Conservation (phyloP, 2,113 vertebrate species). For the Thomomys bottae region DNA sequence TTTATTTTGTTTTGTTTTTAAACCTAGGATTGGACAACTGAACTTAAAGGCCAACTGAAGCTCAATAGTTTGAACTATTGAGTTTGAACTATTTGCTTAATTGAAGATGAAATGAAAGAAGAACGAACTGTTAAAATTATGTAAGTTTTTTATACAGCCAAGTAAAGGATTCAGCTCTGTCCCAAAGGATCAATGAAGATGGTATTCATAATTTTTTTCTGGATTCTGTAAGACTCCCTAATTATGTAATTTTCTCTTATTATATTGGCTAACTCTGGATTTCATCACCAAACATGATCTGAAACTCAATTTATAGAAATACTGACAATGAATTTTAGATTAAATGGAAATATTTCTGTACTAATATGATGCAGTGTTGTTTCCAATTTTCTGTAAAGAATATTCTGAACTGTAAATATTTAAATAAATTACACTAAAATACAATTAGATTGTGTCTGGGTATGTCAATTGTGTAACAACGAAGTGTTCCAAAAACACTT, state of each 20-base stretch:
- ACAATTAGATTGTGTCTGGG: constrained; percentile 21
- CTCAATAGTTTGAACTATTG: neutral
- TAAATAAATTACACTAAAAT: constrained; percentile 72
- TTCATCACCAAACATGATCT: constrained; percentile 25
- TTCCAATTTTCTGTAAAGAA: constrained; percentile 41
- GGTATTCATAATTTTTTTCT: constrained; percentile 6
- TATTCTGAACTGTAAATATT: constrained; percentile 52
- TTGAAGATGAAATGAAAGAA: constrained; percentile 33
- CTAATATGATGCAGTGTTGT: constrained; percentile 1
- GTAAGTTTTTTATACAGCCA: constrained; percentile 14
- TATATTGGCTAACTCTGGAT: constrained; percentile 16
- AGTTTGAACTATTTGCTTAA: neutral
- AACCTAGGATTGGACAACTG: constrained; percentile 28
- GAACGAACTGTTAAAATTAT: constrained; percentile 31
- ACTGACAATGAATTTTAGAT: constrained; percentile 26
- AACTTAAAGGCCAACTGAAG: constrained; percentile 35
- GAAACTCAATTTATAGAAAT: constrained; percentile 24
- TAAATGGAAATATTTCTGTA: constrained; percentile 41
- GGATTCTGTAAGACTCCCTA: constrained; percentile 1
- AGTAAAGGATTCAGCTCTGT: constrained; percentile 33
- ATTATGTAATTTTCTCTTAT: constrained; percentile 43
- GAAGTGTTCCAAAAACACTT: neutral
- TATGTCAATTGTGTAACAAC: constrained; percentile 2
- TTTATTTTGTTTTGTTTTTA: neutral
- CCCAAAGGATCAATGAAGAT: neutral